phyloP scores from a whole-genome alignment of 2,113 vertebrate species.

The Pterocles burchelli region DNA sequence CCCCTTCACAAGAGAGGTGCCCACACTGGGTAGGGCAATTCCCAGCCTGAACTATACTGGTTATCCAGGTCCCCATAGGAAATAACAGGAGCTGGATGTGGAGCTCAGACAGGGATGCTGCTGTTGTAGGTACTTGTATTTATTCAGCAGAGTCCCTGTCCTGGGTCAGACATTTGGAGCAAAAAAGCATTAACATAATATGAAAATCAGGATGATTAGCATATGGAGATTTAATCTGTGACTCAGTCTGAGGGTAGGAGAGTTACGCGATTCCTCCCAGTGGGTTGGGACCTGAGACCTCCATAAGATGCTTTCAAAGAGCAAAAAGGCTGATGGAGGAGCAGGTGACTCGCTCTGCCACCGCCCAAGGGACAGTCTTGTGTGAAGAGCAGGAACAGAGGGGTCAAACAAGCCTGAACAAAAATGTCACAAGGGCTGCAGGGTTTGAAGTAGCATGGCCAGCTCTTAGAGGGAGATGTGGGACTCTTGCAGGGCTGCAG shows the following conservation, averaged over 20 bases:
- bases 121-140: not conserved
- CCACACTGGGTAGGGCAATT: not conserved
- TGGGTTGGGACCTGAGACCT: not conserved
- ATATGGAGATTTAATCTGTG: not conserved
- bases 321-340: not conserved
- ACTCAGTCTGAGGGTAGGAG: constrained; percentile 1
- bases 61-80: not conserved
- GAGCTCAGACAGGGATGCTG: not conserved
- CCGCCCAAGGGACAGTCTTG: not conserved
- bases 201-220: not conserved
- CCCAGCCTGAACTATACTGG: not conserved
- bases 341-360: not conserved
- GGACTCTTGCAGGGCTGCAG: not conserved
- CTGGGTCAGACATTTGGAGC: not conserved
- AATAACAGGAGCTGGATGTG: not conserved
- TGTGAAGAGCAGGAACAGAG: not conserved
- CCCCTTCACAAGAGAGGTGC: not conserved
- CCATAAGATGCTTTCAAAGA: not conserved
- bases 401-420: not conserved
- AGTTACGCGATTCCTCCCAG: not conserved
- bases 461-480: not conserved
- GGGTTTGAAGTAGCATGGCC: not conserved
- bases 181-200: not conserved
- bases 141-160: not conserved
- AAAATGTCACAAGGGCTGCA: not conserved